Evolutionary conservation across 2,113 vertebrate genomes (phyloP).

Genomic region (Baryphthengus martii): DNA sequence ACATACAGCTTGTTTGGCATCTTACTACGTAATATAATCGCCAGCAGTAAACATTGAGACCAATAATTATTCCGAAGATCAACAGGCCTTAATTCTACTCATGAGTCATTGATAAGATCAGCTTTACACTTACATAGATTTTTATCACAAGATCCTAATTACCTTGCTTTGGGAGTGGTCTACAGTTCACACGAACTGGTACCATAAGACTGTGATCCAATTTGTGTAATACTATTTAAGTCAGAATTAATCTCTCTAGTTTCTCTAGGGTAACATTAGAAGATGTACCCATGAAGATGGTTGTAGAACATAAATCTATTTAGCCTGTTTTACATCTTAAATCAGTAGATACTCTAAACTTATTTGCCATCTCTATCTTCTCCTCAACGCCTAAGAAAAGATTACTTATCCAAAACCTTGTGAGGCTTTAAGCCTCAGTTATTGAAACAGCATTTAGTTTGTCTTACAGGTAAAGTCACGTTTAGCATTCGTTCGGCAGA

Average conservation of each 20-base stretch:
- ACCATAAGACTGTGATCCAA: not conserved
- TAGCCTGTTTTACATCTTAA: not conserved
- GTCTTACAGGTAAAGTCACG: not conserved
- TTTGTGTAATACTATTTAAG: not conserved
- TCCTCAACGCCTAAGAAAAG: not conserved
- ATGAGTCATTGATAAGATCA: not conserved
- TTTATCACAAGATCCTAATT: not conserved
- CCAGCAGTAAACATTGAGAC: not conserved
- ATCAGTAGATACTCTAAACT: not conserved
- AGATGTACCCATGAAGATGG: not conserved
- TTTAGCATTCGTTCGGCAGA: not conserved
- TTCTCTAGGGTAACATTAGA: not conserved
- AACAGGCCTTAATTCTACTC: not conserved
- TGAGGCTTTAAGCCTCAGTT: not conserved
- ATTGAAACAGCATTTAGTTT: not conserved
- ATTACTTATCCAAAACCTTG: not conserved
- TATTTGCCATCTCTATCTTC: not conserved
- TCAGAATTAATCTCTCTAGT: not conserved
- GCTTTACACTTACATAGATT: not conserved
- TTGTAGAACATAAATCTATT: not conserved
- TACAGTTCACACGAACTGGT: not conserved
- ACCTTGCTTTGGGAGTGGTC: not conserved
- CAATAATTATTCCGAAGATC: not conserved
- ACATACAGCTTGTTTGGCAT: not conserved
- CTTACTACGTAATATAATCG: not conserved